phyloP scores from a whole-genome alignment of 1,140 invertebrate genomes.

The Neodiprion pinetum region DNA sequence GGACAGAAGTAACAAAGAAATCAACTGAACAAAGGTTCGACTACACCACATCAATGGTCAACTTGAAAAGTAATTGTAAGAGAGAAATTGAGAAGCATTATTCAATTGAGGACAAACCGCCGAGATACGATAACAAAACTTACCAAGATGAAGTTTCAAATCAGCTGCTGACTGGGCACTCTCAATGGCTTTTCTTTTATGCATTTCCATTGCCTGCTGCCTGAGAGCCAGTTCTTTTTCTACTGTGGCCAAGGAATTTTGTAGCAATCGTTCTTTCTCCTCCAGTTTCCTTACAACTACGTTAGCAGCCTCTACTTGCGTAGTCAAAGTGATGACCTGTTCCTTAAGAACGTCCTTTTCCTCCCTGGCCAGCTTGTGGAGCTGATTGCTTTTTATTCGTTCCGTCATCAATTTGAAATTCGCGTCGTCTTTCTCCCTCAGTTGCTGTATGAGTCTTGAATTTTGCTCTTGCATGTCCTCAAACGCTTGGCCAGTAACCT shows the following conservation, averaged over 20 bases:
- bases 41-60: constrained; percentile 11
- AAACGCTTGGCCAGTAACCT: constrained; percentile 98
- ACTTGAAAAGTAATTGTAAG: constrained; percentile 8
- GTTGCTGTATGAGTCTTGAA: constrained; percentile 92
- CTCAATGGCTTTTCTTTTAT: constrained; percentile 96
- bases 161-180: constrained; percentile 96
- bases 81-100: not conserved
- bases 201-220: constrained; percentile 96
- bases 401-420: constrained; percentile 99
- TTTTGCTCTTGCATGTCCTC: constrained; percentile 99
- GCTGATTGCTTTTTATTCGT: constrained; percentile 94
- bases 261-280: constrained; percentile 95
- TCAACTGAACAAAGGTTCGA: too few species aligned
- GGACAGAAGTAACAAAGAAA: too few species aligned
- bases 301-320: constrained; percentile 95
- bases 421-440: constrained; percentile 97
- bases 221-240: constrained; percentile 93
- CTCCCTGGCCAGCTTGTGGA: constrained; percentile 92
- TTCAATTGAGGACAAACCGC: not conserved
- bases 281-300: constrained; percentile 93
- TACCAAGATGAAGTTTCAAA: constrained; percentile 94
- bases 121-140: constrained; percentile 42
- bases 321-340: constrained; percentile 87
- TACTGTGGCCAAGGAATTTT: constrained; percentile 89
- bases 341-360: constrained; percentile 92